Evolutionary conservation across 1,140 invertebrate species (phyloP).

Genomic region (Apis dorsata): DNA sequence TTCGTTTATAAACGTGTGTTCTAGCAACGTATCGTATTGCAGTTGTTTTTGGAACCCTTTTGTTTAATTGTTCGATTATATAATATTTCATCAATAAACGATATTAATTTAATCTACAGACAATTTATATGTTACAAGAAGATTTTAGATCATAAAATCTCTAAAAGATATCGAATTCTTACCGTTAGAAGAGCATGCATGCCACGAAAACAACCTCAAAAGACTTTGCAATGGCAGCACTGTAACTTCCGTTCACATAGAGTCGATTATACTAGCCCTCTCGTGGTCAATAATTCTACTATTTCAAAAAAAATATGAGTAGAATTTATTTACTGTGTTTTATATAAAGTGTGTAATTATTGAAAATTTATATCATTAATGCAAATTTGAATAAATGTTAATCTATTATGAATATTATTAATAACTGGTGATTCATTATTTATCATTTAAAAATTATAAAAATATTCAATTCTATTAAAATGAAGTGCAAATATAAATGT

Average conservation of each 20-base stretch:
- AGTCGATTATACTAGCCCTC: neutral
- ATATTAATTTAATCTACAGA: neutral
- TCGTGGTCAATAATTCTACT: neutral
- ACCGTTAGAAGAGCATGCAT: constrained; percentile 64
- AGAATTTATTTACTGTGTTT: neutral
- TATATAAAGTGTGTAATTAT: neutral
- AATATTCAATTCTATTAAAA: too few species aligned
- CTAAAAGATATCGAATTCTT: constrained; percentile 39
- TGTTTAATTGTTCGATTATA: constrained; percentile 51
- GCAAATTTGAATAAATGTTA: neutral
- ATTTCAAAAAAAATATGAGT: neutral
- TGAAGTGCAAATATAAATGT: too few species aligned
- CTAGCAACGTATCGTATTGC: constrained; percentile 47
- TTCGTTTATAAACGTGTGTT: constrained; percentile 43
- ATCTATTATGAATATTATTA: neutral
- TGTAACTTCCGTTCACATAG: constrained; percentile 35
- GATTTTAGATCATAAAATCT: neutral
- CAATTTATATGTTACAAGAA: neutral
- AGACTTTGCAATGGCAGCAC: constrained; percentile 33
- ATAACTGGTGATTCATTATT: neutral
- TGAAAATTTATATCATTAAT: neutral
- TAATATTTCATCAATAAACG: neutral
- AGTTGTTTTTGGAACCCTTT: constrained; percentile 60
- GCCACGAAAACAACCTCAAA: constrained; percentile 53
- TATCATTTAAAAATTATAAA: too few species aligned